Base-by-base conservation (phyloP, 1,140 invertebrate genomes). In the Ganaspis sp. region DNA sequence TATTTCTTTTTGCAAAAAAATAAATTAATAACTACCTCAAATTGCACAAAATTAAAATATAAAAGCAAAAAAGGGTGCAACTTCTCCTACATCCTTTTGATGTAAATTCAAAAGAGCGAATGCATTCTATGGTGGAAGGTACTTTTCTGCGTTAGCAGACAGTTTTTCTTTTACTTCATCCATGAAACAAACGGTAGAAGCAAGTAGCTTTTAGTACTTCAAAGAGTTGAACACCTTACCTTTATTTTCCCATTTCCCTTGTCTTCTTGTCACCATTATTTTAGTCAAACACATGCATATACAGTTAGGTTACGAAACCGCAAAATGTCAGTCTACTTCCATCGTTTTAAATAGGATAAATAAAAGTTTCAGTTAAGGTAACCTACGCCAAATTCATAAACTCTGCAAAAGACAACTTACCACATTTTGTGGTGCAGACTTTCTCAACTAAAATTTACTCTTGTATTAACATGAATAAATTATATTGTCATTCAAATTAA, bases 181-280 rank as follows among this genome's bases (percentile, higher is more conserved):
- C 64, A 73, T 72, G 72, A 69, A 19, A 78, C 42, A 82, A 80
- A 82, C 75, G 76, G 72, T 42, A 70, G 78, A 75, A 83, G 75
- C 84, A 81, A 80, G 71, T 74, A 77, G 86, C 87, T 88, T 89
- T 87, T 82, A 89, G 87, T 79, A 88, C 88, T 88, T 89, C 86
- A 89, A 89, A 90, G 88, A 85, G 81, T 80, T 73, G 64, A 71
- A 69, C 78, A 84, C 73, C 72, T 72, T 49, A 42, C 40, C 73
- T 45, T 70, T 77, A 72, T 75, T 58, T 72, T 74, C 69, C 76
- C 80, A 75, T 77, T 79, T 81, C 82, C 77, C 81, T 81, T 79
- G 76, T 78, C 75, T 69, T 73, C 71, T 42, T 76, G 74, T 73
- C 74, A 74, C 74, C 69, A 34, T 76, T 15, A 75, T 72, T 26